Evolutionary conservation across 2,888 invertebrate species (phyloP).

Genomic region (Hirtodrosophila histrioides): DNA sequence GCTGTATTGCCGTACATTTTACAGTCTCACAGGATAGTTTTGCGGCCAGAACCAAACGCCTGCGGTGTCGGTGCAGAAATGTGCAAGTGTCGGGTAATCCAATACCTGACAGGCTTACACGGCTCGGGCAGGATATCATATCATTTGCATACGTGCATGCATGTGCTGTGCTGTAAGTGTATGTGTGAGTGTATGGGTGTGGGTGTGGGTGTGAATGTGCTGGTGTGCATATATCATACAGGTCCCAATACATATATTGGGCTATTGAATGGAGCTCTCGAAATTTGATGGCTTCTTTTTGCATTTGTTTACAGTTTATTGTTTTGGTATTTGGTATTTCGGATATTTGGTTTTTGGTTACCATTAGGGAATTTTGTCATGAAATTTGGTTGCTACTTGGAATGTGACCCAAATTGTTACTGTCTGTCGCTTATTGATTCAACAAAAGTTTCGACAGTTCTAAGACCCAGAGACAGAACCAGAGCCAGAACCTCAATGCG

Average conservation of each 20-base stretch:
- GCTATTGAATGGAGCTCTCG: slow-evolving; percentile 72
- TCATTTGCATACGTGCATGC: slow-evolving; percentile 57
- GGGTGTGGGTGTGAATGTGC: slow-evolving; percentile 4
- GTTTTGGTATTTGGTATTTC: slow-evolving; percentile 58
- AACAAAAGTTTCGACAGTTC: slow-evolving; percentile 81
- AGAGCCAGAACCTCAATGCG: slow-evolving; percentile 37
- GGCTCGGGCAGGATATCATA: slow-evolving; percentile 35
- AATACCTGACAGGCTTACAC: slow-evolving; percentile 61
- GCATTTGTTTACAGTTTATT: slow-evolving; percentile 80
- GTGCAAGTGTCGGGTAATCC: slow-evolving; percentile 80
- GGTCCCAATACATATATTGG: slow-evolving; percentile 46
- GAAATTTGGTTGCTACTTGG: slow-evolving; percentile 77
- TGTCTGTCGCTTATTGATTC: slow-evolving; percentile 83
- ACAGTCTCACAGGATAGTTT: neutral
- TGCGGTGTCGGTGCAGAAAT: slow-evolving; percentile 80
- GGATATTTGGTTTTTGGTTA: slow-evolving; percentile 66
- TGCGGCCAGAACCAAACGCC: slow-evolving; percentile 63
- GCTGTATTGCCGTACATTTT: slow-evolving; percentile 39
- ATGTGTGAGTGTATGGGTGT: slow-evolving; percentile 6
- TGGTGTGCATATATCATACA: slow-evolving; percentile 23
- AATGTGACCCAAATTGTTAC: slow-evolving; percentile 83
- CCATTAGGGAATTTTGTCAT: slow-evolving; percentile 81
- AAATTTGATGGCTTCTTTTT: slow-evolving; percentile 73
- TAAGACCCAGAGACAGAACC: slow-evolving; percentile 47
- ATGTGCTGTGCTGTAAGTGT: slow-evolving; percentile 12